A percentile compares a stretch with the other conserved stretches of the same genome.
Conservation (phyloP, 64 coral and sea anemone genomes). For the Pocillopora damicornis region DNA sequence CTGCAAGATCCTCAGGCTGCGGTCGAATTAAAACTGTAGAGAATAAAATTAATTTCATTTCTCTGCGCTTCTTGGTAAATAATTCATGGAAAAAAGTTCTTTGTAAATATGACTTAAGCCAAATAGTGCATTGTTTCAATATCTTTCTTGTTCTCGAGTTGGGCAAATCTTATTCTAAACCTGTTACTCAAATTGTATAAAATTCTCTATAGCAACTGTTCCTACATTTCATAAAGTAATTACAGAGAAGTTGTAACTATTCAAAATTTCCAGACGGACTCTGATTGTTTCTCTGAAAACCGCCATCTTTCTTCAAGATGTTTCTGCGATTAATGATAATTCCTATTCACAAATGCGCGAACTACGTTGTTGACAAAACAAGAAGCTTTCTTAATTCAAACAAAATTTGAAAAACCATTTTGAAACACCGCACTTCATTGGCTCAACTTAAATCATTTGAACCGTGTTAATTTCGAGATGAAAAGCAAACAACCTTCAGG, state of each 20-base stretch:
- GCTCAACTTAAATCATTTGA: neutral
- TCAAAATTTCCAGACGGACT: conserved; percentile 9
- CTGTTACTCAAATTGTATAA: neutral
- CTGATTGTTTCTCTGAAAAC: neutral
- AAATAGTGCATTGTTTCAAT: neutral
- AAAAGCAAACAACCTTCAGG: neutral
- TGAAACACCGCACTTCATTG: neutral
- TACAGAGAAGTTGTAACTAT: neutral
- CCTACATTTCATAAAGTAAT: neutral
- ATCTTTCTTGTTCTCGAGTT: neutral
- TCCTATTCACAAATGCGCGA: neutral
- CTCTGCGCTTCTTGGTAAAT: conserved; percentile 10
- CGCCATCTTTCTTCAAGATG: neutral
- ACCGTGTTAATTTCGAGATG: neutral
- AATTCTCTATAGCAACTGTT: neutral
- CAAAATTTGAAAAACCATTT: conserved; percentile 11
- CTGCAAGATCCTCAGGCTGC: neutral
- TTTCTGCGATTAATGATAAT: neutral
- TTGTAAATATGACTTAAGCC: neutral
- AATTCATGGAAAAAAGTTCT: conserved; percentile 6
- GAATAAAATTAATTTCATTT: neutral
- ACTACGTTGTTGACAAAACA: conserved; percentile 13
- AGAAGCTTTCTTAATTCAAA: neutral
- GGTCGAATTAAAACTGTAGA: neutral
- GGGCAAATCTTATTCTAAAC: neutral